Conservation (phyloP, 2,888 invertebrate genomes). For the Lasioglossum malachurum region DNA sequence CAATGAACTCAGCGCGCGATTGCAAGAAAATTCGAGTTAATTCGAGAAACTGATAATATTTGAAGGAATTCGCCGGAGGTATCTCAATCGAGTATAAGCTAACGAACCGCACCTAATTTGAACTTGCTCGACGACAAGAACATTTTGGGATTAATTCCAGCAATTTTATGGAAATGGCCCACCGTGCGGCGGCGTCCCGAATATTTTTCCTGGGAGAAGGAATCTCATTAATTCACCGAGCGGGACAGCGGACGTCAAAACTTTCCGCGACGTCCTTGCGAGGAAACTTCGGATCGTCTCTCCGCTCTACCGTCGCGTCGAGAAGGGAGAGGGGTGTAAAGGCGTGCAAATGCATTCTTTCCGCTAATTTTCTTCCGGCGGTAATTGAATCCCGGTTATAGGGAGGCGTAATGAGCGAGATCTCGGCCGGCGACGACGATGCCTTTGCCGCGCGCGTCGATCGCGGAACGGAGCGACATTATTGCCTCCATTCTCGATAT, state of each 20-base stretch:
- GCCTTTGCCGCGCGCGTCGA: slow-evolving; percentile 19
- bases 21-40: neutral
- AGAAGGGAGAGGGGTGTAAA: slow-evolving; percentile 4
- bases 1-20: neutral
- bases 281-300: slow-evolving; percentile 59
- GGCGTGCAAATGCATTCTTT: slow-evolving; percentile 5
- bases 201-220: slow-evolving; percentile 79
- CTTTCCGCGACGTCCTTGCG: slow-evolving; percentile 75
- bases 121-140: neutral
- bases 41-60: neutral
- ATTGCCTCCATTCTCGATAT: slow-evolving; percentile 43
- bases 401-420: slow-evolving; percentile 20
- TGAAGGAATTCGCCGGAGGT: neutral
- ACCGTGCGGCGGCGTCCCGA: slow-evolving; percentile 43
- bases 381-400: slow-evolving; percentile 35
- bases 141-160: neutral
- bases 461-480: slow-evolving; percentile 21
- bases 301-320: neutral
- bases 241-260: slow-evolving; percentile 76
- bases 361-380: slow-evolving; percentile 34
- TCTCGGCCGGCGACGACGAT: slow-evolving; percentile 15
- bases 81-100: neutral
- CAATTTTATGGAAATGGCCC: neutral
- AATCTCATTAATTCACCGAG: slow-evolving; percentile 82
- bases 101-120: neutral